Percentiles rank a stretch among this genome's conserved stretches.
These are phyloP conservation scores for Branchipolynoe longqiensis DNA, from an alignment of 2,888 invertebrate genomes.

Conservation along the genomic window DNA sequence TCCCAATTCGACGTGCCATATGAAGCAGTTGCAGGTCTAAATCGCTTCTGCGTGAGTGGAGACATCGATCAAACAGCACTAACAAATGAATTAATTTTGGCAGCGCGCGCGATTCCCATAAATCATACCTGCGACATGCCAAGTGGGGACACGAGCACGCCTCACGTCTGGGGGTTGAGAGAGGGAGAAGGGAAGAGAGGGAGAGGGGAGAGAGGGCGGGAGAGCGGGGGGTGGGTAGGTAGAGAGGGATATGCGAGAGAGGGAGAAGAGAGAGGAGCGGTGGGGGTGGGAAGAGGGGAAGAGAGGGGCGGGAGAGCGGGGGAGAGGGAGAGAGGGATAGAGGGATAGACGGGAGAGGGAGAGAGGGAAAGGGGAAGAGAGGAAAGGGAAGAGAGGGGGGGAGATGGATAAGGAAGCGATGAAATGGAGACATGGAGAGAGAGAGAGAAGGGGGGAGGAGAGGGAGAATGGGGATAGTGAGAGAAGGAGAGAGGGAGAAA, in stretches of 20 bases:
- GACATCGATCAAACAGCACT: too few species aligned
- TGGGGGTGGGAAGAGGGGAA: conserved; percentile 5
- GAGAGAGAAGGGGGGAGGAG: background rate
- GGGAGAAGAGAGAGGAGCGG: conserved; percentile 10
- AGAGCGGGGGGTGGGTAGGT: background rate
- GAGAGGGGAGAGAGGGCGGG: background rate
- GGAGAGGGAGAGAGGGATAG: background rate
- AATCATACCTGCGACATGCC: too few species aligned
- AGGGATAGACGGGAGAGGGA: background rate
- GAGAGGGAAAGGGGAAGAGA: background rate
- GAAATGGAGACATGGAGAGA: conserved; percentile 9
- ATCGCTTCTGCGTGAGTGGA: too few species aligned
- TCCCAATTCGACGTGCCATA: too few species aligned
- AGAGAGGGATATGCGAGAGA: conserved; percentile 6
- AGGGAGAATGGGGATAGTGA: background rate
- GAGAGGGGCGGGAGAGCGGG: conserved; percentile 10
- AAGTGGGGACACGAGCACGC: too few species aligned
- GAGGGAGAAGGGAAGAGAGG: too few species aligned
- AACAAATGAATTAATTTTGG: too few species aligned
- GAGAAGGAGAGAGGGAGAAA: background rate
- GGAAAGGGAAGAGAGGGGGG: conserved; percentile 13
- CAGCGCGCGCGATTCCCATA: too few species aligned
- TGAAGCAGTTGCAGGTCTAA: too few species aligned
- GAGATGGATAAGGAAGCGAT: background rate
- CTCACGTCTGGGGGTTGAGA: too few species aligned